Base-by-base conservation (phyloP, 1,140 invertebrate species). In the Dinoponera quadriceps region DNA sequence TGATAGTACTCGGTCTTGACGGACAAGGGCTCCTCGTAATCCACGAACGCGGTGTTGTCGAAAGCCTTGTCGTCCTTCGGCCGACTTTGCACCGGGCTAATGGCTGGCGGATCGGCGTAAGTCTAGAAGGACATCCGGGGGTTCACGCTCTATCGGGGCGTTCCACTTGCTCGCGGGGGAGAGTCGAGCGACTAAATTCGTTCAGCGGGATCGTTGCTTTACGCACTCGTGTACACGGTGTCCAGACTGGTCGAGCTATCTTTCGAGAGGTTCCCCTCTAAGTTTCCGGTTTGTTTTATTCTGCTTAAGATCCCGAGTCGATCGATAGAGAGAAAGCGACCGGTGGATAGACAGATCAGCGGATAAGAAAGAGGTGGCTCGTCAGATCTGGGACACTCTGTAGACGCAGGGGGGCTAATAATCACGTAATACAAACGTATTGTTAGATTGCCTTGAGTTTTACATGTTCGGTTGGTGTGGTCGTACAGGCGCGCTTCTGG, bases 1-100 rank as follows among this genome's bases (percentile, higher is more conserved):
- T 96, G 96, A 90, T 97, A 97, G 90, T 96, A 96, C 87, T 97
- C 96, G 88, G 96, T 96, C 63, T 97, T 93, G 0, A 96, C 95
- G 1, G 96, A 96, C 13, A 96, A 95, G 74, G 95, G 95, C 86
- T 96, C 96, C 90, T 97, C 96, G 51, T 96, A 97, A 92, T 97
- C 97, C 88, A 97, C 95, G 89, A 97, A 97, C 38, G 96, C 96
- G 77, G 96, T 96, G 86, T 96, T 96, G 88, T 96, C 96, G 87
- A 96, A 96, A 73, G 95, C 95, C 84, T 95, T 92, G 9, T 94
- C 93, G 60, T 89, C 90, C 82, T 92, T 93, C 11, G 91, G 90
- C 66, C 90, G 90, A 29, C 83, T 85, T 16, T 86, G 77, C 18
- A 91, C 82, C 13, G 93, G 91, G 1, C 90, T 68, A 82, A 86